These are phyloP conservation scores for Marasmarcha lunaedactyla DNA, from an alignment of 2,888 invertebrate species.

Conservation along the genomic window DNA sequence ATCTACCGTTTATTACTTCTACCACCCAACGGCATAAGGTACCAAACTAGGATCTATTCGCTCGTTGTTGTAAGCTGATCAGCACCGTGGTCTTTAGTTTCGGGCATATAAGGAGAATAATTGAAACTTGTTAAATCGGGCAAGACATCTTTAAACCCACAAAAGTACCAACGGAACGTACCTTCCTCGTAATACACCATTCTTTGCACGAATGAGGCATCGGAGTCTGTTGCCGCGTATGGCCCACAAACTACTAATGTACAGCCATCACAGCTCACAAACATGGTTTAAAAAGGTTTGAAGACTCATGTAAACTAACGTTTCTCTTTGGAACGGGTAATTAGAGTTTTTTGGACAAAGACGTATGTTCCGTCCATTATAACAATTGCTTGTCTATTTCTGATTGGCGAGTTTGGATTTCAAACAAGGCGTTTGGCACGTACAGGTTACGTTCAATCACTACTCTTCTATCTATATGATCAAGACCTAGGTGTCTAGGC, in stretches of 20 bases:
- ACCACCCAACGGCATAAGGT: conserved; percentile 14
- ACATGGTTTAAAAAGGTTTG: conserved; percentile 6
- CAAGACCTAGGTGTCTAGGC: conserved; percentile 3
- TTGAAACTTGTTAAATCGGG: conserved; percentile 4
- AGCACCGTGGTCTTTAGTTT: conserved; percentile 3
- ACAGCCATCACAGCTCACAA: conserved; percentile 5
- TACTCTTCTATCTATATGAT: conserved; percentile 7
- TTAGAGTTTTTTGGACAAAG: conserved; percentile 4
- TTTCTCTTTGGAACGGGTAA: conserved; percentile 5
- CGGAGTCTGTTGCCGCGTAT: conserved; percentile 4
- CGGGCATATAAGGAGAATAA: conserved; percentile 1
- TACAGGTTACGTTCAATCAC: conserved; percentile 7
- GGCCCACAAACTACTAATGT: conserved; percentile 4
- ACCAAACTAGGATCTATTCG: conserved; percentile 13
- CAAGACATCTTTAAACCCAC: conserved; percentile 6
- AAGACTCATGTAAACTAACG: conserved; percentile 2
- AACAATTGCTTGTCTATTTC: conserved; percentile 8
- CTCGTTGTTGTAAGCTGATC: conserved; percentile 7
- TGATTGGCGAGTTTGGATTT: conserved; percentile 7
- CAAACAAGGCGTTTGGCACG: conserved; percentile 7
- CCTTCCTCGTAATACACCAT: conserved; percentile 6
- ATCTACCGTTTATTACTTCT: conserved; percentile 12
- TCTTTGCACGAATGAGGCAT: conserved; percentile 2
- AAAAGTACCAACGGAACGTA: conserved; percentile 5
- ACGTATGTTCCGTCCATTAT: conserved; percentile 9